Evolutionary conservation across 92 coral and sea anemone genomes (phyloP), one percentile per base, ranked within the genome.

Genomic region (Palythoa grandiflora): DNA sequence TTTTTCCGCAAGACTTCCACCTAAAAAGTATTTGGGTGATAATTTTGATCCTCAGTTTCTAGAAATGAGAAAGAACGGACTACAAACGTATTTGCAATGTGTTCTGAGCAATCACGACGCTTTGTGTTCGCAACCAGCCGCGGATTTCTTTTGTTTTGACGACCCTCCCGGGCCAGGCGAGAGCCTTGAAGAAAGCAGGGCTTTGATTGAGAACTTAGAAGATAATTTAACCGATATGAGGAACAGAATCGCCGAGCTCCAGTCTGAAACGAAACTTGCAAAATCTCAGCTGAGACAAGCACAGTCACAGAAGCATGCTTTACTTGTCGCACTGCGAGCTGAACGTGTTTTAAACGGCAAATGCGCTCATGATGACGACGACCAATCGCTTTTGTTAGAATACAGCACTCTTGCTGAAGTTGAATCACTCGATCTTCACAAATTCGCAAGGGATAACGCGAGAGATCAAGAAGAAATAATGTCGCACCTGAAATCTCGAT

Each of bases 131-230:
- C 96, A 84, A 44, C 98, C 99, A 13, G 94, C 75, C 1, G 73
- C 90, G 17, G 98, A 92, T 21, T 95, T 97, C 68, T 92, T 97
- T 68, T 92, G 97, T 66, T 91, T 97, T 36, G 94, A 97, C 52
- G 98, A 97, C 77, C 98, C 99, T 0, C 99, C 99, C 0, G 94
- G 96, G 0, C 96, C 98, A 4, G 90, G 91, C 68, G 98, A 97
- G 13, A 96, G 98, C 47, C 6, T 97, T 11, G 94, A 88, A 74
- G 97, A 97, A 53, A 94, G 98, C 87, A 86, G 96, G 73, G 98
- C 98, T 9, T 93, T 95, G 68, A 95, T 97, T 73, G 98, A 91
- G 75, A 81, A 89, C 28, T 37, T 97, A 44, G 98, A 95, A 73
- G 96, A 89, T 38, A 93, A 93, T 28, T 90, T 95, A 13, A 89